phyloP scores from a whole-genome alignment of 2,113 vertebrate genomes.

The Falcunculus frontatus region DNA sequence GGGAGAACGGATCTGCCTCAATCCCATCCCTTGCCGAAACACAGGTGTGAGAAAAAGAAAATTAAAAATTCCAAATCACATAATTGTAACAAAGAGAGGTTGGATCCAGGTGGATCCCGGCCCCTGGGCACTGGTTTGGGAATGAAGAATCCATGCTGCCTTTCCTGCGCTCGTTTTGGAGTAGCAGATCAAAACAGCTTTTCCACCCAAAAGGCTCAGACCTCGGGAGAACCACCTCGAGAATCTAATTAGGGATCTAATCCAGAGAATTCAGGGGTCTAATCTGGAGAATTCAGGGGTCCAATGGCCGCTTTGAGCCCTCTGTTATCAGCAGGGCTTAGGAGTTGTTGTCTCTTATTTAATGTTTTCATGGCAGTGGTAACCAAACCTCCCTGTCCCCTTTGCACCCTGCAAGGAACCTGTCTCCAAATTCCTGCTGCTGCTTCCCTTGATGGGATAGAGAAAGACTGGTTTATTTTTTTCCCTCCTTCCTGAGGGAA shows the following conservation, averaged over 20 bases:
- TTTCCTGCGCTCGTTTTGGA: fast-evolving
- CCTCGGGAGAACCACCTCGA: fast-evolving
- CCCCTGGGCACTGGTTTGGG: background rate
- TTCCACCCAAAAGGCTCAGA: background rate
- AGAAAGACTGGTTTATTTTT: background rate
- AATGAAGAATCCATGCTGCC: fast-evolving
- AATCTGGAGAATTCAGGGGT: fast-evolving
- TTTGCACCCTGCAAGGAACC: background rate
- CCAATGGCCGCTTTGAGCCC: background rate
- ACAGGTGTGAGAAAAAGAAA: background rate
- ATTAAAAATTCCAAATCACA: fast-evolving
- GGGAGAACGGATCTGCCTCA: fast-evolving
- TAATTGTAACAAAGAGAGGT: background rate
- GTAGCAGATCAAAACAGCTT: background rate
- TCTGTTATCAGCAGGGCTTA: background rate
- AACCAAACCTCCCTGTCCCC: background rate
- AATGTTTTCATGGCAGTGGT: fast-evolving
- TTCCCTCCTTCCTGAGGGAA: fast-evolving
- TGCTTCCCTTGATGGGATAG: background rate
- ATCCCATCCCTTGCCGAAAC: fast-evolving
- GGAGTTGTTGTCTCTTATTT: background rate
- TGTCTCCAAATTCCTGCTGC: background rate
- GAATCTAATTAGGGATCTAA: too few relatives aligned
- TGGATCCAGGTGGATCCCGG: background rate
- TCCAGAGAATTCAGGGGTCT: background rate